Conservation (phyloP, 2,113 vertebrate species). For the Fregetta grallaria region DNA sequence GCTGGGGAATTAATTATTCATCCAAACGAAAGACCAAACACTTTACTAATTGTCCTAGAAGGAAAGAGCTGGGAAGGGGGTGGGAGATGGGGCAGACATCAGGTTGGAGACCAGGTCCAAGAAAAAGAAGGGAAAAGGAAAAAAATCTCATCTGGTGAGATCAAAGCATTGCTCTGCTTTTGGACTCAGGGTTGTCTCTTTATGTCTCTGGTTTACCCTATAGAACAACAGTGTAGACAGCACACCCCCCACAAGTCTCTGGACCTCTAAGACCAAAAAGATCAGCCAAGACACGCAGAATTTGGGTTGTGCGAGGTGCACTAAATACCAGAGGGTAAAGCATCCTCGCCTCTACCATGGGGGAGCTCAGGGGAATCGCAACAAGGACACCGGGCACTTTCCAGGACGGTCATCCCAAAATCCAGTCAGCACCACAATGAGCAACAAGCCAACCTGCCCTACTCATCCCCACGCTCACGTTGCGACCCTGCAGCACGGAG, state of each 20-base stretch:
- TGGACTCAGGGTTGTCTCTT: background rate
- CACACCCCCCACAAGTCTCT: background rate
- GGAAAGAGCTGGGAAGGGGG: background rate
- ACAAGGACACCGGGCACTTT: background rate
- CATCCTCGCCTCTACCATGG: accelerated
- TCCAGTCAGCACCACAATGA: background rate
- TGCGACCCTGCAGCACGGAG: background rate
- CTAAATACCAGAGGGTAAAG: background rate
- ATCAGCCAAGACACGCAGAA: background rate
- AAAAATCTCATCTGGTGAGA: background rate
- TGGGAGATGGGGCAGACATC: background rate
- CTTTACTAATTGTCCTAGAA: conserved; percentile 80
- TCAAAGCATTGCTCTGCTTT: background rate
- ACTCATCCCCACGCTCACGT: accelerated
- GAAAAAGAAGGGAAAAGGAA: background rate
- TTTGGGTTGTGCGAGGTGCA: accelerated
- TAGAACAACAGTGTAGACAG: background rate
- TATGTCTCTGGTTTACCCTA: background rate
- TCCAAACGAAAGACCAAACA: conserved; percentile 81
- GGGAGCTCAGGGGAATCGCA: background rate
- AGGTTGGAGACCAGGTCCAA: background rate
- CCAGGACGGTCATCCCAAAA: background rate
- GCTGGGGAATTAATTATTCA: conserved; percentile 86
- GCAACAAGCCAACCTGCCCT: background rate
- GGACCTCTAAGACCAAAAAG: background rate